These are phyloP conservation scores for Yponomeuta evonymella DNA, from an alignment of 2,888 invertebrate genomes.

Conservation along the genomic window DNA sequence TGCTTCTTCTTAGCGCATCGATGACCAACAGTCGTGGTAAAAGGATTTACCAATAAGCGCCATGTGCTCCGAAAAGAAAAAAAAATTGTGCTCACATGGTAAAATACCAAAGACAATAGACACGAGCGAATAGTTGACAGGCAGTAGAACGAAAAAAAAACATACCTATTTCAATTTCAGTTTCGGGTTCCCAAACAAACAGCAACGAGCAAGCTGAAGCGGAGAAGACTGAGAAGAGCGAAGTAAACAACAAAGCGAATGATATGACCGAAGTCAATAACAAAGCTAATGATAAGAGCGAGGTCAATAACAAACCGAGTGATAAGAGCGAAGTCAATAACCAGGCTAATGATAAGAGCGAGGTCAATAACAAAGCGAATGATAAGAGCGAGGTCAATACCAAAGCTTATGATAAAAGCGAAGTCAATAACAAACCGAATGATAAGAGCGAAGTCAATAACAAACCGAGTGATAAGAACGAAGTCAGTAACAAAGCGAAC, in stretches of 20 bases:
- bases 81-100: no score
- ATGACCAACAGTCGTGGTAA: no score
- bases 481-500: background rate
- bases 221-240: background rate
- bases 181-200: slow-evolving; percentile 3
- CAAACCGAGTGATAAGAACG: background rate
- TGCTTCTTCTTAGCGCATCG: no score
- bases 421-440: background rate
- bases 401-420: background rate
- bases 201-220: background rate
- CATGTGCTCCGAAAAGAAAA: background rate
- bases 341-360: background rate
- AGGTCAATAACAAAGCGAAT: background rate
- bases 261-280: background rate
- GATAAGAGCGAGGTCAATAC: background rate
- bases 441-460: background rate
- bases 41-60: background rate
- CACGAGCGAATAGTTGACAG: background rate
- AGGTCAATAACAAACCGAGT: background rate
- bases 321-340: background rate
- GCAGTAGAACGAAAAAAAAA: background rate
- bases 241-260: background rate
- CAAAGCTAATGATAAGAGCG: background rate
- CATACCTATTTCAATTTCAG: background rate
- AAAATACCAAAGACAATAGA: background rate